Base-by-base conservation (phyloP, 1,140 invertebrate species). In the Drosophila bifasciata region DNA sequence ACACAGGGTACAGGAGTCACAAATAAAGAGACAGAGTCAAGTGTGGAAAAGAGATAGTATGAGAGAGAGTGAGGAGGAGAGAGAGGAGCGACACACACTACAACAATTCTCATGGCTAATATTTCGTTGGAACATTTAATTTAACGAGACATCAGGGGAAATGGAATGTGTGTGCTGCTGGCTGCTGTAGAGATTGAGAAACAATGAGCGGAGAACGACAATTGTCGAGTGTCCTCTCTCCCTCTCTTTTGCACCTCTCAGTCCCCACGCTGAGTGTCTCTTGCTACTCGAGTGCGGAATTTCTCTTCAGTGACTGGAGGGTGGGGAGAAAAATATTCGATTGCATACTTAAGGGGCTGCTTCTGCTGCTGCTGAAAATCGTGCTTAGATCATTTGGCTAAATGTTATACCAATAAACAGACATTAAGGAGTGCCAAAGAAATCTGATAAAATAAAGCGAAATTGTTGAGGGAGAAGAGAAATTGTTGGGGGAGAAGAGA, bases 91-190 rank as follows among this genome's bases (percentile, higher is more conserved):
- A 3, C 9, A 11, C 3, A 36, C 11, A 36, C 11, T n/a, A 36
- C 32, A 36, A 36, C 32, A 36, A 36, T 36, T 11, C 59, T 70
- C 60, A 16, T 50, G 56, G 58, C 85, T 89, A 89, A 89, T 89
- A 89, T 89, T 85, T 89, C 77, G 85, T 83, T 89, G 76, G 32
- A 89, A 89, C 85, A 85, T 89, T 89, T 85, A 76, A 89, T 89
- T 89, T 88, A 88, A 88, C 83, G 78, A 88, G 83, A 57, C 75
- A 51, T 61, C 64, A 25, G 69, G 70, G 69, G 59, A 64, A 64
- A 63, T 73, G 68, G 19, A 21, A 21, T 64, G 23, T 25, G 23
- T 7, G 5, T 6, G 23, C 23, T 25, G 23, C 23, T 25, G 23
- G 59, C 48, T 40, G 40, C 64, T 52, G 63, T 76, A 63, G 61